Evolutionary conservation across 2,888 invertebrate species (phyloP).

Genomic region (Lamellibrachia columna): DNA sequence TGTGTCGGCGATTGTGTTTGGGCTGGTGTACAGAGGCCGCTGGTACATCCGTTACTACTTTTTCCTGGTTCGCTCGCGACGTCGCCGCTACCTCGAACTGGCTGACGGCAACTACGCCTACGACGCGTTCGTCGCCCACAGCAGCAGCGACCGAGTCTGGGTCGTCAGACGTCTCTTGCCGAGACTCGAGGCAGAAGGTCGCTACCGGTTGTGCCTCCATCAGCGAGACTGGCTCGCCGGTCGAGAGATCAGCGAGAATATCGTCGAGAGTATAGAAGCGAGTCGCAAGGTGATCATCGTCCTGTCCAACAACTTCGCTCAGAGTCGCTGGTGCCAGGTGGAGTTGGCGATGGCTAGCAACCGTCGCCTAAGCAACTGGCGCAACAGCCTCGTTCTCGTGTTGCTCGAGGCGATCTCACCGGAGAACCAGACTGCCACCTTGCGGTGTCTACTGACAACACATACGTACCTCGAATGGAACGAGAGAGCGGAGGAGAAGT

Average conservation of each 20-base stretch:
- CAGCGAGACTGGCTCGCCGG: slow-evolving; percentile 21
- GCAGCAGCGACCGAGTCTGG: slow-evolving; percentile 14
- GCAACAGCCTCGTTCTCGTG: no score
- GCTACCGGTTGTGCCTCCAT: neutral
- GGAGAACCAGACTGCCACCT: no score
- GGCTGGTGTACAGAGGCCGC: neutral
- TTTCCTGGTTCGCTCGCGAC: neutral
- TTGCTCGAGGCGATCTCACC: no score
- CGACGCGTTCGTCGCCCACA: slow-evolving; percentile 23
- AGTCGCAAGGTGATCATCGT: neutral
- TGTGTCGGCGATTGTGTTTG: no score
- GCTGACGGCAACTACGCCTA: neutral
- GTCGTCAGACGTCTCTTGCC: neutral
- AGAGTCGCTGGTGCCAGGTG: slow-evolving; percentile 8
- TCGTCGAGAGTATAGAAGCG: slow-evolving; percentile 21
- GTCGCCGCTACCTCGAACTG: neutral
- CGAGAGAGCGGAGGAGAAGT: slow-evolving; percentile 7
- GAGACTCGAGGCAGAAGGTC: neutral
- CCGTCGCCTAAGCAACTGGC: neutral
- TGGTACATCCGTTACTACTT: slow-evolving; percentile 23
- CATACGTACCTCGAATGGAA: neutral
- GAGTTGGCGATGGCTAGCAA: slow-evolving; percentile 19
- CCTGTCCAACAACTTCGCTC: neutral
- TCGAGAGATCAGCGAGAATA: slow-evolving; percentile 19
- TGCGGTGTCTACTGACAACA: neutral